Evolutionary conservation across 1,140 invertebrate species (phyloP).

Genomic region (Panulirus ornatus): DNA sequence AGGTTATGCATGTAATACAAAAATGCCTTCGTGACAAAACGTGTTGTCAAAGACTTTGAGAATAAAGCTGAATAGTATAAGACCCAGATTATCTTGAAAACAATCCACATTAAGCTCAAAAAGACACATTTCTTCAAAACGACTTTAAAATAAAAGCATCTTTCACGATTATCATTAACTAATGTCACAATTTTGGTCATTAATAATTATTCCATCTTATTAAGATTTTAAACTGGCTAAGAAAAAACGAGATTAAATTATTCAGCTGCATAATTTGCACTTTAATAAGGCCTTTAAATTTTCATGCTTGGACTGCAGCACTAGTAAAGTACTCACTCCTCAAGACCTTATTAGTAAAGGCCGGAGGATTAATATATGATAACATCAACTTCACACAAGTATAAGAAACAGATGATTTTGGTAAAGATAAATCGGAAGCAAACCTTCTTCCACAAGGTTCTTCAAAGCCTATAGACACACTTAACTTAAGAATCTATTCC

Average conservation of each 20-base stretch:
- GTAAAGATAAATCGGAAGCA: not conserved
- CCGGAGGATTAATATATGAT: not conserved
- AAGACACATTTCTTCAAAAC: not conserved
- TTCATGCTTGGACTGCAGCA: not conserved
- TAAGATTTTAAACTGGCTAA: no score
- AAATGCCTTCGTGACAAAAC: slow-evolving; percentile 37
- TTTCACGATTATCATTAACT: no score
- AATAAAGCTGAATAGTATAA: slow-evolving; percentile 45
- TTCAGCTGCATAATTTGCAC: slow-evolving; percentile 27
- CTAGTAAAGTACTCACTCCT: not conserved
- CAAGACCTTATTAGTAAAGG: not conserved
- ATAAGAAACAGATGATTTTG: not conserved
- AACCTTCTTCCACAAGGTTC: not conserved
- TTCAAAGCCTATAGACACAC: not conserved
- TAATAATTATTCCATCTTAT: no score
- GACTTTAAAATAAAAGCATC: no score
- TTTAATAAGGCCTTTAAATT: slow-evolving; percentile 40
- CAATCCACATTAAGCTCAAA: not conserved
- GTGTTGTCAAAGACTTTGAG: slow-evolving; percentile 1
- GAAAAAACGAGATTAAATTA: not conserved
- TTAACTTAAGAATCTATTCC: not conserved
- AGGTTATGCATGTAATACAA: slow-evolving; percentile 12
- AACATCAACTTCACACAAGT: not conserved
- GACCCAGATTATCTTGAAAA: slow-evolving; percentile 27
- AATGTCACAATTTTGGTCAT: not conserved